A percentile compares a stretch with the other conserved stretches of the same genome.
Conservation (phyloP, 2,113 vertebrate genomes). For the Willisornis vidua region DNA sequence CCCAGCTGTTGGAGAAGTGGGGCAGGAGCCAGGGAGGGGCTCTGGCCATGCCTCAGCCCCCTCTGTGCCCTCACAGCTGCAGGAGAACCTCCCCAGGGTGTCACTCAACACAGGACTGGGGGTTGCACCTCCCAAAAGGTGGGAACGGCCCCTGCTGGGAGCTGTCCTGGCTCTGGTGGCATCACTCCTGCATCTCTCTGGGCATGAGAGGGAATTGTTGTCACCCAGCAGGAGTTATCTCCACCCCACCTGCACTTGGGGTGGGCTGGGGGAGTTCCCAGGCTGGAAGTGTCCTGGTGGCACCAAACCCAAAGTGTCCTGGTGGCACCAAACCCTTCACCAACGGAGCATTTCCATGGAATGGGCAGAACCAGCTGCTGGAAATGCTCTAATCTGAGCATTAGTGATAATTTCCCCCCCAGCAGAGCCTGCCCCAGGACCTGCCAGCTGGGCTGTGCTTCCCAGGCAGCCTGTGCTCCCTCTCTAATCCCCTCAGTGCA, state of each 20-base stretch:
- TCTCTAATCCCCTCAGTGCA: background rate
- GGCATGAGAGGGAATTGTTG: background rate
- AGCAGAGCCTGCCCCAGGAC: background rate
- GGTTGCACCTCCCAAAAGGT: background rate
- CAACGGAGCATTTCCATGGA: fast-evolving
- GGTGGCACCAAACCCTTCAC: background rate
- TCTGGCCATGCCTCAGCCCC: too few species aligned
- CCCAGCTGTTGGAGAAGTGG: background rate
- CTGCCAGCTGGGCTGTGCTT: background rate
- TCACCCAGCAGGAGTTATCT: background rate
- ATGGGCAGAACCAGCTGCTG: background rate
- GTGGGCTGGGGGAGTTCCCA: background rate
- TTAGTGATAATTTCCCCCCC: background rate
- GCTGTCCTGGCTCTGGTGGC: background rate
- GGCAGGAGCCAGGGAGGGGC: too few species aligned
- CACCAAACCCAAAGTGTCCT: too few species aligned
- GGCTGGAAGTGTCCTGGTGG: background rate
- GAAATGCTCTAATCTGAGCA: background rate
- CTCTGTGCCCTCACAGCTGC: too few species aligned
- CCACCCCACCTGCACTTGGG: background rate
- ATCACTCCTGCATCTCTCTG: background rate
- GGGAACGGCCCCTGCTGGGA: background rate
- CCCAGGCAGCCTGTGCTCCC: background rate
- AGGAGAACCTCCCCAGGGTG: background rate
- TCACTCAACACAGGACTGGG: background rate